Evolutionary conservation across 2,113 vertebrate genomes (phyloP), one percentile per base, ranked within the genome.

Genomic region (Gobiocypris rarus): DNA sequence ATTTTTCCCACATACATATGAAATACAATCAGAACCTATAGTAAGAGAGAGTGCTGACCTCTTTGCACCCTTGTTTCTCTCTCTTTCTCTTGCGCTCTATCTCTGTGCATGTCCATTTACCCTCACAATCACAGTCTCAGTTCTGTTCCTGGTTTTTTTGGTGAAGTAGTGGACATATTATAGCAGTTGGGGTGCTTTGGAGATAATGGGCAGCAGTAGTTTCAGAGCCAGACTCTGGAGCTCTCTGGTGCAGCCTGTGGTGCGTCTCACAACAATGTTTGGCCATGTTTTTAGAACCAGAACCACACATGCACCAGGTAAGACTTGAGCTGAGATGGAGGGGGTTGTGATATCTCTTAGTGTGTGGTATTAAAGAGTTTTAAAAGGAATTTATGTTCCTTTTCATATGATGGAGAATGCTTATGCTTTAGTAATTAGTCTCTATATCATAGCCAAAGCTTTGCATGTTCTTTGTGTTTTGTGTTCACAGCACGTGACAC

Each of bases 1-100:
- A 28, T 80, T 83, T 89, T 91, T 91, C 87, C 88, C 93, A 92
- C 84, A 69, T 90, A 89, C 83, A 86, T 91, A 89, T 75, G 86
- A 92, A 84, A 75, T 85, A 48, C 88, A 91, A 91, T 91, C 88
- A 88, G 86, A 83, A 71, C 85, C 81, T 84, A 88, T 75, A 63
- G 90, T 81, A 84, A 87, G 83, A 89, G 83, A 70, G 48, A 48
- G 45, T 0, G 85, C 81, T 9, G 81, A 83, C 41, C 63, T 43
- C 43, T 85, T 43, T 74, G 67, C 48, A 61, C 26, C 75, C 5
- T 19, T 70, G 54, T 78, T n/a, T 63, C 58, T 54, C 81, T 43
- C n/a, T 31, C 34, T 67, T 13, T 76, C 48, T 58, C 75, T 41
- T 58, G 52, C 45, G 28, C 6, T 19, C 24, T 17, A 19, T 22